Percentiles rank a stretch among this genome's conserved stretches.
These are phyloP conservation scores for Atrina japonica DNA, from an alignment of 2,888 invertebrate species.

Conservation along the genomic window DNA sequence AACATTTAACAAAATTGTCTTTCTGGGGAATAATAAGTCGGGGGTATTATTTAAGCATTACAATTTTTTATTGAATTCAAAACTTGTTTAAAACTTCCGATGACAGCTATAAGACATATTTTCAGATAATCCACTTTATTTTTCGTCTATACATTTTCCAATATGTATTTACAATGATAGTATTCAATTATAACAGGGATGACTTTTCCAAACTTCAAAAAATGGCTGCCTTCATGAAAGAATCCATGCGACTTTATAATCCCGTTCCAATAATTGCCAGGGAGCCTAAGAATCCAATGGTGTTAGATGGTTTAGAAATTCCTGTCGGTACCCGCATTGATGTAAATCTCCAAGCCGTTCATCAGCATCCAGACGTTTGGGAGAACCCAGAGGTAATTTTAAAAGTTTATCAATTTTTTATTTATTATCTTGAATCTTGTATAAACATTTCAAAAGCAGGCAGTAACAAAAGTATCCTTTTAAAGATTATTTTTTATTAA, in stretches of 20 bases:
- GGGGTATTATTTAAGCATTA: too few species aligned
- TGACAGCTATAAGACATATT: too few species aligned
- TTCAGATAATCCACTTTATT: too few species aligned
- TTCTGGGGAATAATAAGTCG: too few species aligned
- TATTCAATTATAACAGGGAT: constrained; percentile 43
- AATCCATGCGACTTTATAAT: constrained; percentile 68
- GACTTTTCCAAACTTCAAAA: constrained; percentile 59
- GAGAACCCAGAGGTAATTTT: constrained; percentile 57
- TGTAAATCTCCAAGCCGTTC: constrained; percentile 66
- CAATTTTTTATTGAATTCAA: too few species aligned
- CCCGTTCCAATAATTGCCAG: constrained; percentile 65
- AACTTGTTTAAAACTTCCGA: too few species aligned
- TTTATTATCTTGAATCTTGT: constrained; percentile 56
- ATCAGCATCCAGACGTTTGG: constrained; percentile 67
- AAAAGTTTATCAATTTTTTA: background rate
- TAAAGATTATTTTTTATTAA: too few species aligned
- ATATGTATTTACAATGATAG: too few species aligned
- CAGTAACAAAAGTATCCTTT: too few species aligned
- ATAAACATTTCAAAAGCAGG: too few species aligned
- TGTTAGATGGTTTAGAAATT: constrained; percentile 56
- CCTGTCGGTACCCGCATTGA: constrained; percentile 59
- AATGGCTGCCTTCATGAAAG: constrained; percentile 61
- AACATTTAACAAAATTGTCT: too few species aligned
- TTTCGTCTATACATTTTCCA: too few species aligned
- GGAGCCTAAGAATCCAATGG: constrained; percentile 57